Evolutionary conservation across 2,797 vertebrate genomes (phyloP).

Genomic region (Sternarchorhynchus goeldii): DNA sequence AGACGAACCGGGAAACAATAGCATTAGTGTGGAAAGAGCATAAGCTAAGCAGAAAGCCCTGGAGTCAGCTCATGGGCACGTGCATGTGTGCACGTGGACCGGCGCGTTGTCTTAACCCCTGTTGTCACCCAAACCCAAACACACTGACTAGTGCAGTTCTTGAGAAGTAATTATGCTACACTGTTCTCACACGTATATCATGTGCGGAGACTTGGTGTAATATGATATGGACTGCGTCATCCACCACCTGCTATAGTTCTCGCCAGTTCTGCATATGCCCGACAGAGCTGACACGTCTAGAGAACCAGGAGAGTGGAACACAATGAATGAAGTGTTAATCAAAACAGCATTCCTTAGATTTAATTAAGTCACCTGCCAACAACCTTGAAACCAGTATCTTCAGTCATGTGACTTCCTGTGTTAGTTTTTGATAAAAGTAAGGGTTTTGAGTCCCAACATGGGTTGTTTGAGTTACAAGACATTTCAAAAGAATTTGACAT

Average conservation of each 20-base stretch:
- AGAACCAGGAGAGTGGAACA: neutral
- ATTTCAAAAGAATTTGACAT: neutral
- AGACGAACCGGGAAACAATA: neutral
- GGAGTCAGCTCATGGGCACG: too few species aligned
- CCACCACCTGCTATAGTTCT: neutral
- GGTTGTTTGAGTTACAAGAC: neutral
- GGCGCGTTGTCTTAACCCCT: conserved; percentile 1
- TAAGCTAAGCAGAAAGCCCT: neutral
- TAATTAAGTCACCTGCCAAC: conserved; percentile 19
- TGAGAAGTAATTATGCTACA: conserved; percentile 38
- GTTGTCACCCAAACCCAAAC: conserved; percentile 40
- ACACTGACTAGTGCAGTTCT: conserved; percentile 27
- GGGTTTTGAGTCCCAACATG: neutral
- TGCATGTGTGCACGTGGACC: conserved; percentile 9
- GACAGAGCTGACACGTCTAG: neutral
- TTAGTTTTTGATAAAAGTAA: neutral
- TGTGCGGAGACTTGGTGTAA: neutral
- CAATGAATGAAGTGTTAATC: neutral
- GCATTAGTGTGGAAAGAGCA: conserved; percentile 12
- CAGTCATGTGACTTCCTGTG: conserved; percentile 23
- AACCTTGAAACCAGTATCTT: conserved; percentile 16
- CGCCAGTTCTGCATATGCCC: neutral
- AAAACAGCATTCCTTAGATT: neutral
- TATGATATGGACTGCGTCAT: conserved; percentile 20
- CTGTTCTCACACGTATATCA: conserved; percentile 31